A percentile compares a stretch with the other conserved stretches of the same genome.
phyloP scores from a whole-genome alignment of 1,140 invertebrate species.

The Trichonephila clavata region DNA sequence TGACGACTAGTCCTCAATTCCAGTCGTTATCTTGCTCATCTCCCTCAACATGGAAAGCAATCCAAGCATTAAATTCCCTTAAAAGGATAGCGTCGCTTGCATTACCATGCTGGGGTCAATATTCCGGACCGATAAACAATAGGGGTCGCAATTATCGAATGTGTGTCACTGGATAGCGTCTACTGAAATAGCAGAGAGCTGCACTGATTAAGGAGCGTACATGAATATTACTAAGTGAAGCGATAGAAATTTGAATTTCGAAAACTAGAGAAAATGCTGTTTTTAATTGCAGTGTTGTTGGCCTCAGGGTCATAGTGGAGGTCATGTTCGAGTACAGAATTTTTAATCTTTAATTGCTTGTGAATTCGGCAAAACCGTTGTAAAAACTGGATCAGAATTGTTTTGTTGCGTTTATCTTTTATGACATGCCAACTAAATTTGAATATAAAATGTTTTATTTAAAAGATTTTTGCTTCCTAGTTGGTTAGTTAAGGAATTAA shows the following conservation, averaged over 20 bases:
- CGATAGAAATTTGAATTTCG: neutral
- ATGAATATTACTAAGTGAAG: neutral
- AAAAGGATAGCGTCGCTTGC: neutral
- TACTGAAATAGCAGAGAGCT: neutral
- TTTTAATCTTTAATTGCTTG: neutral
- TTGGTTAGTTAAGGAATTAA: too few relatives aligned
- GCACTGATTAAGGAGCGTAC: neutral
- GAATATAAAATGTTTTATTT: too few relatives aligned
- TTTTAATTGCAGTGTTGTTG: neutral
- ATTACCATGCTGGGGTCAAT: slow-evolving; percentile 33
- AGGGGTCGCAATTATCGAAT: slow-evolving; percentile 46
- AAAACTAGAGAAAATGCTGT: neutral
- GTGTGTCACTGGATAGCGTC: slow-evolving; percentile 13
- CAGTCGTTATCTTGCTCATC: slow-evolving; percentile 7
- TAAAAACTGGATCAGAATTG: too few relatives aligned
- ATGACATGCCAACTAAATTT: too few relatives aligned
- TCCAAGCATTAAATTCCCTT: slow-evolving; percentile 11
- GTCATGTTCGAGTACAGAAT: neutral
- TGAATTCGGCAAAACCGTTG: too few relatives aligned
- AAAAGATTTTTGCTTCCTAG: too few relatives aligned
- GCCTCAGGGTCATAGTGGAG: neutral
- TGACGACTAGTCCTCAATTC: neutral
- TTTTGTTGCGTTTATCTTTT: too few relatives aligned
- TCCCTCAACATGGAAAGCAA: slow-evolving; percentile 1
- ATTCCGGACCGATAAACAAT: slow-evolving; percentile 20